A percentile compares a stretch with the other conserved stretches of the same genome.
phyloP scores from a whole-genome alignment of 2,113 vertebrate species.

The Panurus biarmicus region DNA sequence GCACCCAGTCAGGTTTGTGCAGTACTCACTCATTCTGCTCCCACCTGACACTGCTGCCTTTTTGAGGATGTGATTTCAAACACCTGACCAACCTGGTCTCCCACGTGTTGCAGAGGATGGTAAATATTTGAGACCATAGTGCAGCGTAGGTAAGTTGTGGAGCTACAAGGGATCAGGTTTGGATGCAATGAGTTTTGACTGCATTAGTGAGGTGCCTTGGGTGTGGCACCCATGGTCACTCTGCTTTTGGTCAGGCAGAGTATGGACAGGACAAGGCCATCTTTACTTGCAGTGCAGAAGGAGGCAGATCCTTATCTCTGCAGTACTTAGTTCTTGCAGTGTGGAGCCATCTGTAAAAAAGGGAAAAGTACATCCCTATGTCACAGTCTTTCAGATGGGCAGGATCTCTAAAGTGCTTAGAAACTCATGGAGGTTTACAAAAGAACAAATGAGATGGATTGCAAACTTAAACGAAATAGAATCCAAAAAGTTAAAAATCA shows the following conservation, averaged over 20 bases:
- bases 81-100: neutral
- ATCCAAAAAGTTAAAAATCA: neutral
- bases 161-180: neutral
- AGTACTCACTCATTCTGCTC: neutral
- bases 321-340: neutral
- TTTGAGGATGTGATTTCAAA: neutral
- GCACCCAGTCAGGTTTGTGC: neutral
- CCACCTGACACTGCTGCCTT: neutral
- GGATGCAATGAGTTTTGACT: neutral
- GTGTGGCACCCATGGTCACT: neutral
- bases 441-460: neutral
- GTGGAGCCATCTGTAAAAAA: neutral
- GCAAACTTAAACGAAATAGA: neutral
- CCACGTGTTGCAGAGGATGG: neutral
- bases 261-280: neutral
- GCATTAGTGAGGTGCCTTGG: neutral
- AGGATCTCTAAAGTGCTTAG: neutral
- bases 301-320: neutral
- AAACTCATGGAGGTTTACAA: neutral
- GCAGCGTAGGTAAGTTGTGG: neutral
- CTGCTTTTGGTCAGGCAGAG: neutral
- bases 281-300: neutral
- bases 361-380: neutral
- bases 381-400: neutral
- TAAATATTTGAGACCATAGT: neutral